These are phyloP conservation scores for Tineola bisselliella DNA, from an alignment of 2,888 invertebrate genomes.

Conservation along the genomic window DNA sequence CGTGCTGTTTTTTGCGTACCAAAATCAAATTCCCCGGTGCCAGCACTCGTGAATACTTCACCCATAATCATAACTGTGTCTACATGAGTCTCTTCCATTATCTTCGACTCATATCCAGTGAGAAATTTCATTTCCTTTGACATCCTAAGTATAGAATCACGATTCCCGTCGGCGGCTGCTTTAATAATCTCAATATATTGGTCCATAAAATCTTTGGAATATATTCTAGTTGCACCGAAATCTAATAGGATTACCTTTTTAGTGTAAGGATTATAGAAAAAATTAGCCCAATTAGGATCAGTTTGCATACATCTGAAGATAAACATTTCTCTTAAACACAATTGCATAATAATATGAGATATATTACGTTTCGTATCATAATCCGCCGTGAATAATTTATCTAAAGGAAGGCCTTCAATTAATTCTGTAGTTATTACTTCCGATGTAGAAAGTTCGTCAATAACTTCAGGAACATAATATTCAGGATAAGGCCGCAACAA, in stretches of 20 bases:
- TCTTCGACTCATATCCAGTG: slow-evolving; percentile 95
- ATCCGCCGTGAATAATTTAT: slow-evolving; percentile 85
- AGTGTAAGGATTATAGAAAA: slow-evolving; percentile 86
- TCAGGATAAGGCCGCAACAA: slow-evolving; percentile 78
- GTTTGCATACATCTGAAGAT: slow-evolving; percentile 97
- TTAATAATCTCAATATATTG: slow-evolving; percentile 91
- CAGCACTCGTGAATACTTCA: slow-evolving; percentile 83
- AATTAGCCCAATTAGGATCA: slow-evolving; percentile 99
- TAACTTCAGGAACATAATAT: slow-evolving; percentile 90
- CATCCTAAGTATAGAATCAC: slow-evolving; percentile 75
- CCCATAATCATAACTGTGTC: slow-evolving; percentile 98
- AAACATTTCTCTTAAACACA: slow-evolving; percentile 89
- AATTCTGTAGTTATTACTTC: slow-evolving; percentile 93
- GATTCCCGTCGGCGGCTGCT: slow-evolving; percentile 84
- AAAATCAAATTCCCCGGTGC: slow-evolving; percentile 86
- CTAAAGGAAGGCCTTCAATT: slow-evolving; percentile 91
- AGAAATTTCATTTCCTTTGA: slow-evolving; percentile 94
- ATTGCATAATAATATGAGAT: slow-evolving; percentile 77
- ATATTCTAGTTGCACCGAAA: slow-evolving; percentile 94
- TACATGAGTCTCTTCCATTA: slow-evolving; percentile 96
- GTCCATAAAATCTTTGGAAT: slow-evolving; percentile 89
- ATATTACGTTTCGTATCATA: slow-evolving; percentile 77
- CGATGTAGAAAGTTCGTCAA: slow-evolving; percentile 78
- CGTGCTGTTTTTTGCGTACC: slow-evolving; percentile 83
- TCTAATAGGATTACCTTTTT: slow-evolving; percentile 85